Percentiles rank a stretch among this genome's conserved stretches.
These are phyloP conservation scores for Pristionchus mayeri DNA, from an alignment of 2,888 invertebrate genomes.

Conservation along the genomic window DNA sequence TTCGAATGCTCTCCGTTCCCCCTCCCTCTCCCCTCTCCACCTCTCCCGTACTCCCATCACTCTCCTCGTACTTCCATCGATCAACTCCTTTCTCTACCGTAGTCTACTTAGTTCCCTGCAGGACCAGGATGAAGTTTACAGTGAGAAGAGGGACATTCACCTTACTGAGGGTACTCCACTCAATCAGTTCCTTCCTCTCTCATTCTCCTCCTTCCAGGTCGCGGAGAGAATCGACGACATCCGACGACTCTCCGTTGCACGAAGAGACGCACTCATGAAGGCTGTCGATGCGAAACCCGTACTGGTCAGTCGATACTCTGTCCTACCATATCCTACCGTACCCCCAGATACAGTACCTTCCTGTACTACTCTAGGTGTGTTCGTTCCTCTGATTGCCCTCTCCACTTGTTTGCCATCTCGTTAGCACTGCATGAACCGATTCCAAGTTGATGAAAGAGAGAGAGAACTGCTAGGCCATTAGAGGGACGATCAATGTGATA, in stretches of 20 bases:
- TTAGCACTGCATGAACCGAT: slow-evolving; percentile 15
- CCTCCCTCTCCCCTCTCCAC: slow-evolving; percentile 17
- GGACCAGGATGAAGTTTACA: slow-evolving; percentile 1
- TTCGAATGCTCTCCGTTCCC: slow-evolving; percentile 40
- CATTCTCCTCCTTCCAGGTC: slow-evolving; percentile 81
- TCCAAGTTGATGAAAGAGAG: slow-evolving; percentile 24
- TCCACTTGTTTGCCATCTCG: slow-evolving; percentile 25
- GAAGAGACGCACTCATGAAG: slow-evolving; percentile 68
- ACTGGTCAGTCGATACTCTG: slow-evolving; percentile 37
- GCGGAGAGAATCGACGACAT: slow-evolving; percentile 94
- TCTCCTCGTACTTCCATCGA: not conserved
- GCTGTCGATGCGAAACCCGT: slow-evolving; percentile 56
- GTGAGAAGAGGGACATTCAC: slow-evolving; percentile 1
- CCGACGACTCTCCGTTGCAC: slow-evolving; percentile 86
- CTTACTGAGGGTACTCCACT: not conserved
- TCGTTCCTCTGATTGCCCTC: not conserved
- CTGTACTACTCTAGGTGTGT: not conserved
- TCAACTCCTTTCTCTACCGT: slow-evolving; percentile 11
- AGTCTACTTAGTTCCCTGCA: not conserved
- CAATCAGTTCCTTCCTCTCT: not conserved
- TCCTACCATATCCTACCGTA: not conserved
- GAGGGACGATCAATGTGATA: not conserved
- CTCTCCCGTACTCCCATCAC: not conserved
- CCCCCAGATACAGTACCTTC: not conserved
- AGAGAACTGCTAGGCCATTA: slow-evolving; percentile 24